Conservation (phyloP, 92 coral and sea anemone species). For the Phenganax stokvisi region DNA sequence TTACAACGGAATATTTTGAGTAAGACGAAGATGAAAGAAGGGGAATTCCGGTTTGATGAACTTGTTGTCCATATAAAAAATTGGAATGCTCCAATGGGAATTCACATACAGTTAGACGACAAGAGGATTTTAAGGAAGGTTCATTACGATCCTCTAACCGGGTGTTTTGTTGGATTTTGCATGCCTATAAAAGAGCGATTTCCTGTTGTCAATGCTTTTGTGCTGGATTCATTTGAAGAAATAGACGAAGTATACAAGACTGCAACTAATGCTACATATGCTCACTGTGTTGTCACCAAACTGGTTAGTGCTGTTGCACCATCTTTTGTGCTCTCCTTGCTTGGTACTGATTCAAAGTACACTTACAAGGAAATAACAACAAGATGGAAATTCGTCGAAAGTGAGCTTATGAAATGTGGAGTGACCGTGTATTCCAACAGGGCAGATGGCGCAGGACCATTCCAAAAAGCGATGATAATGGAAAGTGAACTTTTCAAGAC, state of each 20-base stretch:
- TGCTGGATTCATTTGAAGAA: neutral
- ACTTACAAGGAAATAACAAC: slow-evolving; percentile 3
- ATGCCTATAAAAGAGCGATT: neutral
- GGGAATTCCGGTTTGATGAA: slow-evolving; percentile 1
- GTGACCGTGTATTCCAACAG: slow-evolving; percentile 9
- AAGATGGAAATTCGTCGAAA: slow-evolving; percentile 6
- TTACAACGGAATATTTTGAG: neutral
- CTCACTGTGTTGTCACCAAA: slow-evolving; percentile 2
- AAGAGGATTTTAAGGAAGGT: slow-evolving; percentile 3
- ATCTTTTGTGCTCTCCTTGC: slow-evolving; percentile 1
- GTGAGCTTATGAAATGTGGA: neutral
- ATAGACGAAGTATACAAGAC: neutral
- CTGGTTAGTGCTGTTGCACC: slow-evolving; percentile 11
- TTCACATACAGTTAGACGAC: neutral
- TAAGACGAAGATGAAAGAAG: neutral
- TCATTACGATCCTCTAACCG: neutral
- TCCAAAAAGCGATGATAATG: neutral
- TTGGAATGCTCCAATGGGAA: no score
- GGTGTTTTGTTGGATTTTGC: slow-evolving; percentile 6
- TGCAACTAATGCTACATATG: neutral
- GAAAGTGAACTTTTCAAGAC: slow-evolving; percentile 1
- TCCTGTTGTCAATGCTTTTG: slow-evolving; percentile 10
- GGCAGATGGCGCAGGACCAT: slow-evolving; percentile 1
- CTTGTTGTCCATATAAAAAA: neutral
- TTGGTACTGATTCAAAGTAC: slow-evolving; percentile 16